These are phyloP conservation scores for Polypterus senegalus DNA, from an alignment of 2,113 vertebrate species.

Conservation along the genomic window DNA sequence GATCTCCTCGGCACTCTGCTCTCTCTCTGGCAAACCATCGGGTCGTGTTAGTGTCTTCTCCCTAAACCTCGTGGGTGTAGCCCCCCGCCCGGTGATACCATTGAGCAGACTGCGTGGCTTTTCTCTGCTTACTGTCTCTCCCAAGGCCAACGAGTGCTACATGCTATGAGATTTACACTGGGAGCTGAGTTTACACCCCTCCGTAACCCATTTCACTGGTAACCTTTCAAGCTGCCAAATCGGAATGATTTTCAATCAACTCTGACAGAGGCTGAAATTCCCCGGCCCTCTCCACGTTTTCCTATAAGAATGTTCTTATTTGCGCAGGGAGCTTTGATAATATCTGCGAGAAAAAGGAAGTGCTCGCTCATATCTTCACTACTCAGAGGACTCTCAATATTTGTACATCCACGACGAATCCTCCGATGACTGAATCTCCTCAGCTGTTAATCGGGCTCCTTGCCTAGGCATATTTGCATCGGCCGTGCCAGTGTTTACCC, in stretches of 20 bases:
- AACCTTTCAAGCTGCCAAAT: slow-evolving; percentile 28
- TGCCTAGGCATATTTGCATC: slow-evolving; percentile 42
- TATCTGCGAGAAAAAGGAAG: slow-evolving; percentile 2
- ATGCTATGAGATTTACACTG: slow-evolving; percentile 2
- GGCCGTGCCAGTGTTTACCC: slow-evolving; percentile 7
- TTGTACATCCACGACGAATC: no score
- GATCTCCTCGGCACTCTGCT: slow-evolving; percentile 11
- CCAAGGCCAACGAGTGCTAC: slow-evolving; percentile 15
- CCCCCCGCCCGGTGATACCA: slow-evolving; percentile 15
- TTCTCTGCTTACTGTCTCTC: slow-evolving; percentile 3
- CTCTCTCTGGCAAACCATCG: slow-evolving; percentile 5
- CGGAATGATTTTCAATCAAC: slow-evolving; percentile 30
- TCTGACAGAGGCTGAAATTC: slow-evolving; percentile 13
- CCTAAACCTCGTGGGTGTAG: slow-evolving; percentile 14
- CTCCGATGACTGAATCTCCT: no score
- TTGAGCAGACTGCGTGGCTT: neutral
- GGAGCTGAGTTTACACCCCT: slow-evolving; percentile 10
- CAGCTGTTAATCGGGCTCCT: no score
- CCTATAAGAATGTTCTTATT: slow-evolving; percentile 11
- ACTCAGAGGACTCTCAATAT: no score
- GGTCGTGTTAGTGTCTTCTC: slow-evolving; percentile 7
- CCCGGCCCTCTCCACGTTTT: slow-evolving; percentile 14
- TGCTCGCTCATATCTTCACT: neutral
- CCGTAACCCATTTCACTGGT: slow-evolving; percentile 19
- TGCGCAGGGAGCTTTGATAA: slow-evolving; percentile 14